Base-by-base conservation (phyloP, 2,888 invertebrate genomes). In the Acleris sparsana region DNA sequence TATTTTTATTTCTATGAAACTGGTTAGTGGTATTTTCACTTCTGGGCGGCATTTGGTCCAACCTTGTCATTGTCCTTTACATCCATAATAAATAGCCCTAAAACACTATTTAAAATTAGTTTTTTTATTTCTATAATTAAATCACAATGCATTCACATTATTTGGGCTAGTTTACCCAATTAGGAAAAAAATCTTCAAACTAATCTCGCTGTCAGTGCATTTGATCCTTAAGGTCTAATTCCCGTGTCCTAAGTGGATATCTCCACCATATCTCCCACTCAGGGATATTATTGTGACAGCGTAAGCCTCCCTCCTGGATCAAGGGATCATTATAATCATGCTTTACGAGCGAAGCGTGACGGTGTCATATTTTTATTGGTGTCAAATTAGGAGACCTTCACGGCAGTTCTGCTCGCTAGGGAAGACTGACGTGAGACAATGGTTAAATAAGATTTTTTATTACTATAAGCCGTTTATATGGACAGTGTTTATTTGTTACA, bases 301-400 rank as follows among this genome's bases (percentile, higher is more conserved):
- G 22, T 53, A 33, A 57, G 56, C 52, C 39, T 33, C 55, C 53
- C 33, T 53, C 60, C 55, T 44, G 53, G 56, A 65, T 65, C 56
- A 56, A 61, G 51, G 61, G 55, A 60, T 65, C 61, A 61, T 65
- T 56, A 56, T 65, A 65, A 65, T 65, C 56, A 60, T 56, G 55
- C 44, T 65, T 65, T 65, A 65, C 56, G 65, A 29, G 39, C 67
- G 33, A 44, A 22, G 29, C 52, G 53, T 56, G 49, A 58, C 55
- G 55, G 73, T 68, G 71, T 74, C 73, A 73, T 77, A 74, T 77
- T 77, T 77, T 76, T 75, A 78, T 72, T 65, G 68, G 63, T 71
- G 73, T 77, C 73, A 75, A 76, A 75, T 75, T 69, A 73, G 72
- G 69, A 60, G 46, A 49, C 64, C 43, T 64, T 60, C 43, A 53